Conservation (phyloP, 2,888 invertebrate genomes). For the Protonemura montana region DNA sequence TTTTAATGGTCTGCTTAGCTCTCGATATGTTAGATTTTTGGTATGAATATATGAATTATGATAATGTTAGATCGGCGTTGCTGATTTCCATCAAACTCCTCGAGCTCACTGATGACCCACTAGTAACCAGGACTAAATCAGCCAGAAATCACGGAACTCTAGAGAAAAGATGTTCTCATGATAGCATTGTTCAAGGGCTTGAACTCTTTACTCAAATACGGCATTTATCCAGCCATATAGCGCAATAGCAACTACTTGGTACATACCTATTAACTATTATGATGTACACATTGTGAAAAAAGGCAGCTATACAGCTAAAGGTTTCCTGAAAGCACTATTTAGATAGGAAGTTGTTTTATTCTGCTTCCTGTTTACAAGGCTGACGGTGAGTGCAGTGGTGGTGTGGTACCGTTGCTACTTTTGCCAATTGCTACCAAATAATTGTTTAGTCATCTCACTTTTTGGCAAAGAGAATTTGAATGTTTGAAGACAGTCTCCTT, state of each 20-base stretch:
- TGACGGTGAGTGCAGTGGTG: background rate
- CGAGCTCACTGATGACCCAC: background rate
- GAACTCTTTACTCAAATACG: background rate
- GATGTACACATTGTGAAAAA: background rate
- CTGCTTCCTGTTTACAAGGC: slow-evolving; percentile 12
- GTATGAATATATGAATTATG: background rate
- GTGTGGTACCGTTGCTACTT: background rate
- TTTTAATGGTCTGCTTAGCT: background rate
- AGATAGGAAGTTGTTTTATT: background rate
- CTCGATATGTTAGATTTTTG: background rate
- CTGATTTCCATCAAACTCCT: background rate
- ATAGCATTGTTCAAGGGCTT: background rate
- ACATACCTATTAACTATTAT: background rate
- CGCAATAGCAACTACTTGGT: background rate
- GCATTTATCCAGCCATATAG: background rate
- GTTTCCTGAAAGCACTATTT: background rate
- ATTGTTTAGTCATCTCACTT: background rate
- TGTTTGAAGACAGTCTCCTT: background rate
- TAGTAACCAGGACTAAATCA: background rate
- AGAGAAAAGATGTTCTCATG: background rate
- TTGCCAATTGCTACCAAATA: background rate
- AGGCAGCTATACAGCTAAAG: background rate
- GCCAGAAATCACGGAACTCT: background rate
- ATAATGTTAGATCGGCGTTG: background rate
- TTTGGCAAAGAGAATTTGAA: background rate